Evolutionary conservation across 2,888 invertebrate species (phyloP).

Genomic region (Acrocera orbiculus): DNA sequence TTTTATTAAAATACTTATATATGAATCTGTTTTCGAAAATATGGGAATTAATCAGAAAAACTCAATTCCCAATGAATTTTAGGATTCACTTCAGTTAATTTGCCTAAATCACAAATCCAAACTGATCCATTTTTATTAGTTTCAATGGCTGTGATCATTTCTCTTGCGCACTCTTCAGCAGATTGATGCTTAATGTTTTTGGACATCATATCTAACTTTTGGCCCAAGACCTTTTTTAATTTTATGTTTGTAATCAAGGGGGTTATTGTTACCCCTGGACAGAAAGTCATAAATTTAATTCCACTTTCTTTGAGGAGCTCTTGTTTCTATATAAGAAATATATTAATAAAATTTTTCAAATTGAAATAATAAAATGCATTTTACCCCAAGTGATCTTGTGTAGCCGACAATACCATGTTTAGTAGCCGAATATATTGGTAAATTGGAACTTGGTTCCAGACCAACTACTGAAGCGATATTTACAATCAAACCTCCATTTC

Average conservation of each 20-base stretch:
- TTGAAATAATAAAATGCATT: not conserved
- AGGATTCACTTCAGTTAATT: constrained; percentile 18
- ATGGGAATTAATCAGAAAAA: no score
- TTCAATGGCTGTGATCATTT: constrained; percentile 22
- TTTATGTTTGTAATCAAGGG: constrained; percentile 21
- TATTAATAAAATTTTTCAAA: not conserved
- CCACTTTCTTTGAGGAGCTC: constrained; percentile 15
- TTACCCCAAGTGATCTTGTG: constrained; percentile 21
- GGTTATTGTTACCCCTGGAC: constrained; percentile 17
- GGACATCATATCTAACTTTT: no score
- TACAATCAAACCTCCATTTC: constrained; percentile 28
- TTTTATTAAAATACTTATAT: no score
- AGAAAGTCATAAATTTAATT: constrained; percentile 19
- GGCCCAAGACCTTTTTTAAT: no score
- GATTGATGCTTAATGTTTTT: no score
- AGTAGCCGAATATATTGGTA: constrained; percentile 26
- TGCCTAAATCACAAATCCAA: constrained; percentile 23
- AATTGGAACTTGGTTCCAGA: constrained; percentile 17
- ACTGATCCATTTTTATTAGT: constrained; percentile 20
- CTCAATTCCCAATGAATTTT: constrained; percentile 21
- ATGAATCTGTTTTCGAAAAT: no score
- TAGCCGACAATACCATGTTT: constrained; percentile 30
- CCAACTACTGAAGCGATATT: constrained; percentile 27
- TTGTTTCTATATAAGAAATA: constrained; percentile 11
- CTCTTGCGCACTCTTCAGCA: constrained; percentile 19